Evolutionary conservation across 2,888 invertebrate genomes (phyloP).

Genomic region (Allolobophora icterica): DNA sequence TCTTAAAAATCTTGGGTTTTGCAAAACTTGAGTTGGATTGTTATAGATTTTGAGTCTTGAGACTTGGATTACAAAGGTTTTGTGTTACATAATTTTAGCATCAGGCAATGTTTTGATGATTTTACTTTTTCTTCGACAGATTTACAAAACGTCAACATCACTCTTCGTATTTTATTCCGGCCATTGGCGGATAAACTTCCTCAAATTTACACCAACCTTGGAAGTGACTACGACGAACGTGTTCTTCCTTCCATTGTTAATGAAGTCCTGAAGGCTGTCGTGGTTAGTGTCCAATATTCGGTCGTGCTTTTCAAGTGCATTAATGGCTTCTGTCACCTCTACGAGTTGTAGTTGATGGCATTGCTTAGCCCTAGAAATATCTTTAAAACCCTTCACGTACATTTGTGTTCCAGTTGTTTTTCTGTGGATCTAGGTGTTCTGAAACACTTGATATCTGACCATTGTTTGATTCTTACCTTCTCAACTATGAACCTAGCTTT

Average conservation of each 20-base stretch:
- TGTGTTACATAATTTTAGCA: not conserved
- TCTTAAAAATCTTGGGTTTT: not conserved
- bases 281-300: slow-evolving; percentile 68
- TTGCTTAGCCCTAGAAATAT: too few relatives aligned
- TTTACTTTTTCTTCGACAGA: slow-evolving; percentile 71
- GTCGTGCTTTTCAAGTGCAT: not conserved
- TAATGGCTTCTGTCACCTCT: too few relatives aligned
- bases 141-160: slow-evolving; percentile 98
- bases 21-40: not conserved
- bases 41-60: not conserved
- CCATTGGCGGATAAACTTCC: slow-evolving; percentile 92
- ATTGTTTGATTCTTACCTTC: slow-evolving; percentile 68
- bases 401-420: too few relatives aligned
- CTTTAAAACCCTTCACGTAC: too few relatives aligned
- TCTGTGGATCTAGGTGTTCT: too few relatives aligned
- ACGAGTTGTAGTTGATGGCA: too few relatives aligned
- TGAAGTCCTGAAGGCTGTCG: slow-evolving; percentile 97
- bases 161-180: slow-evolving; percentile 93
- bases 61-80: too few relatives aligned
- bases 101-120: not conserved
- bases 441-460: too few relatives aligned
- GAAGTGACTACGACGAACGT: slow-evolving; percentile 96
- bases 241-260: slow-evolving; percentile 97
- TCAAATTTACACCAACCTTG: slow-evolving; percentile 92
- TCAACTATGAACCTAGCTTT: slow-evolving; percentile 97